These are phyloP conservation scores for Crotophaga sulcirostris DNA, from an alignment of 2,113 vertebrate genomes.

Conservation along the genomic window DNA sequence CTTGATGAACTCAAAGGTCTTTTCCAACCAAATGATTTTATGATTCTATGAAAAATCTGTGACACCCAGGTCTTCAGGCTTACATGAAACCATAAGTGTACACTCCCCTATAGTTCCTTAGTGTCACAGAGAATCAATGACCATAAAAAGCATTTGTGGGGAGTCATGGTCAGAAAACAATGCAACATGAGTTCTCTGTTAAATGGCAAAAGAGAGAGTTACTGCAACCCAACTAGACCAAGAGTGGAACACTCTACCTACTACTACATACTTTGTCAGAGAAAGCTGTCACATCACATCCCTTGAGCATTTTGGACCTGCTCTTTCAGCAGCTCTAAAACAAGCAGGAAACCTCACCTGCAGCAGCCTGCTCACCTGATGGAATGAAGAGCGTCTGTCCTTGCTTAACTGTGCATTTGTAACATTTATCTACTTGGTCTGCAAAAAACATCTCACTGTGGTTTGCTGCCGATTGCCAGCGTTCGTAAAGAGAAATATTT, in stretches of 20 bases:
- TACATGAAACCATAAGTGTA: not conserved
- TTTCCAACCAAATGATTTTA: no score
- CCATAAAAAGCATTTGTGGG: not conserved
- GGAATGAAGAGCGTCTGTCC: conserved; percentile 97
- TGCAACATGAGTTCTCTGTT: not conserved
- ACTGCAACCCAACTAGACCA: not conserved
- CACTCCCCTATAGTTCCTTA: not conserved
- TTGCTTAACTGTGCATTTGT: conserved; percentile 95
- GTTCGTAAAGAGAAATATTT: conserved; percentile 96
- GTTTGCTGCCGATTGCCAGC: conserved; percentile 96
- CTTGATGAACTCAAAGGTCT: no score
- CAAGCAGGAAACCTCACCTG: not conserved
- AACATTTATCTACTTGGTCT: conserved; percentile 98
- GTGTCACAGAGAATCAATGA: not conserved
- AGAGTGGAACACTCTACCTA: not conserved
- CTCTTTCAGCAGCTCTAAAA: not conserved
- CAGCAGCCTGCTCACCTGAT: conserved; percentile 81
- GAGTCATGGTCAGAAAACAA: not conserved
- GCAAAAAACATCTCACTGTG: conserved; percentile 99
- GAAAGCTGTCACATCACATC: not conserved
- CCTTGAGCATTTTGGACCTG: not conserved
- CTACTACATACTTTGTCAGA: not conserved
- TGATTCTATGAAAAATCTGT: not conserved
- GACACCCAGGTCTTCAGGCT: not conserved
- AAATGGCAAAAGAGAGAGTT: not conserved